Evolutionary conservation across 2,113 vertebrate genomes (phyloP).

Genomic region (Benitochromis conjunctus): DNA sequence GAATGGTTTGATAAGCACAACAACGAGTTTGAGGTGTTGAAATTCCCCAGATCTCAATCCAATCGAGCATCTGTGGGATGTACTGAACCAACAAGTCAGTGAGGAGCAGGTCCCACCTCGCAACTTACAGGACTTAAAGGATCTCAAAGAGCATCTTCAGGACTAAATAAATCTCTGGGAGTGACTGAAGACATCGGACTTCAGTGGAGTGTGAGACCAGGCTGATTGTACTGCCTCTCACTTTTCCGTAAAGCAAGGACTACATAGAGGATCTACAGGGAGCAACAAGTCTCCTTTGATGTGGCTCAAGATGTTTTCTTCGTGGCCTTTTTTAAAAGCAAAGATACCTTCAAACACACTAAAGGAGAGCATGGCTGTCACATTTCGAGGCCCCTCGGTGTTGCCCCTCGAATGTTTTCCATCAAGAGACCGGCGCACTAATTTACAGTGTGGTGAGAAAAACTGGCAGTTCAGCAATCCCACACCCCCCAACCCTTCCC

Average conservation of each 20-base stretch:
- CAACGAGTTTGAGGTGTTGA: not conserved
- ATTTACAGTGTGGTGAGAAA: conserved; percentile 64
- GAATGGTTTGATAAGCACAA: not conserved
- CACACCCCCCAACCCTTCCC: not conserved
- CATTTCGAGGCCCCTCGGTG: conserved; percentile 15
- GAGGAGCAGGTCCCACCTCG: not conserved
- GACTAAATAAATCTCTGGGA: not conserved
- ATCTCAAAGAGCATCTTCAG: not conserved
- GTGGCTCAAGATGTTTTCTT: conserved; percentile 24
- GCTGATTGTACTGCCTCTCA: not conserved
- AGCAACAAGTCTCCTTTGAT: conserved; percentile 28
- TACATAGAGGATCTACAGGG: conserved; percentile 22
- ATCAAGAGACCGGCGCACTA: conserved; percentile 50
- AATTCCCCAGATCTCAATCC: not conserved
- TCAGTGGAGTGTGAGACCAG: conserved; percentile 14
- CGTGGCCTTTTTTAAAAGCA: conserved; percentile 34
- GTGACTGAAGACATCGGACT: not conserved
- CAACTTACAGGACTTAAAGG: not conserved
- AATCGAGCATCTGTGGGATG: not conserved
- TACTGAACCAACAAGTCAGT: not conserved
- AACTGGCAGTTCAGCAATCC: conserved; percentile 52
- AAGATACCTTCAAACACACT: conserved; percentile 11
- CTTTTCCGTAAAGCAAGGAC: conserved; percentile 12
- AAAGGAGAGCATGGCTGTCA: conserved; percentile 9
- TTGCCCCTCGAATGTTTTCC: conserved; percentile 56